Evolutionary conservation across 2,888 invertebrate species (phyloP).

Genomic region (Dryobotodes eremita): DNA sequence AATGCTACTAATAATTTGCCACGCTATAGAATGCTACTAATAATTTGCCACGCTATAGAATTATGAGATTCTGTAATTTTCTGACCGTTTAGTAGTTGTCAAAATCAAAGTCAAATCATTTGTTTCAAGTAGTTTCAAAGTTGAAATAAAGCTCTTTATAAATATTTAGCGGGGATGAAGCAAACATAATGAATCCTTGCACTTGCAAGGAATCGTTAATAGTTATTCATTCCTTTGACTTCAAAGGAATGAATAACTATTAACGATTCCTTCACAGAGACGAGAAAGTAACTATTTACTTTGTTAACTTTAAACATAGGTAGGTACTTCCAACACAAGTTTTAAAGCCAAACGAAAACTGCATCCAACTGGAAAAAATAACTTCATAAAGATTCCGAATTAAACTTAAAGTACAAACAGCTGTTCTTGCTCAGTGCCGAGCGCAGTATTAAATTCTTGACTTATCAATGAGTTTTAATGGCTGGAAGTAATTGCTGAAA

Average conservation of each 20-base stretch:
- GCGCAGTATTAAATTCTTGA: conserved; percentile 49
- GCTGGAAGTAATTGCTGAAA: conserved; percentile 52
- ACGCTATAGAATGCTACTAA: not conserved
- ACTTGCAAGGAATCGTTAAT: no score
- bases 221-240: no score
- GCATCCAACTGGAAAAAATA: conserved; percentile 8
- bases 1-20: not conserved
- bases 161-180: not conserved
- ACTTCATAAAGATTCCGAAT: conserved; percentile 5
- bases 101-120: no score
- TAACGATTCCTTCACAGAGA: not conserved
- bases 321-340: not conserved
- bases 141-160: not conserved
- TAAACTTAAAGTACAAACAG: conserved; percentile 20
- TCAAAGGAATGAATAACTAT: no score
- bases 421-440: conserved; percentile 16
- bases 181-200: no score
- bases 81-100: not conserved
- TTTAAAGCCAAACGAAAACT: conserved; percentile 15
- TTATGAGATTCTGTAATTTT: not conserved
- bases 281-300: not conserved
- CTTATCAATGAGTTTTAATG: conserved; percentile 57
- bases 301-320: not conserved
- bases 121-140: no score
- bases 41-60: not conserved